Conservation (phyloP, 2,113 vertebrate genomes). For the Cavia porcellus region DNA sequence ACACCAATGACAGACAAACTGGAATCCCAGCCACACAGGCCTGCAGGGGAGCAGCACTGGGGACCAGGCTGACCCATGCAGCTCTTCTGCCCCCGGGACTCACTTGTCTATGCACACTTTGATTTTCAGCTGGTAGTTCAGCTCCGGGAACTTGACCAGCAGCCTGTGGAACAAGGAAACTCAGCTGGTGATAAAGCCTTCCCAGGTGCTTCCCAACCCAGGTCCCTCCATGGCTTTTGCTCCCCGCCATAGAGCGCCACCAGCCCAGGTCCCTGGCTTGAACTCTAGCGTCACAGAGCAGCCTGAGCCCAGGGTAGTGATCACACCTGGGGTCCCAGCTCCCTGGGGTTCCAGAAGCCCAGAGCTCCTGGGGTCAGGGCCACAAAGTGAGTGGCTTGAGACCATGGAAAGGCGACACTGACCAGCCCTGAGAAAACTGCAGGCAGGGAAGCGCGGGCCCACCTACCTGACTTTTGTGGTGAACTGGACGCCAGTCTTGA, state of each 20-base stretch:
- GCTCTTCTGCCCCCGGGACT: conserved; percentile 71
- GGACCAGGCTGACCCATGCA: too few species aligned
- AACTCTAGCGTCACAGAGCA: background rate
- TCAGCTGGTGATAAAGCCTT: background rate
- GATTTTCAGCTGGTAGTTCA: conserved; percentile 99
- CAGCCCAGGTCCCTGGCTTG: background rate
- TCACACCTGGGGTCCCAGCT: background rate
- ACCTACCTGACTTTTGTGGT: conserved; percentile 99
- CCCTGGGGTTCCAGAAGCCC: too few species aligned
- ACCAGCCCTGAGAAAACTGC: rapidly evolving
- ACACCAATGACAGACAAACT: background rate
- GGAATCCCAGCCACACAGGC: background rate
- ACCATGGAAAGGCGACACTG: background rate
- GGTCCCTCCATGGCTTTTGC: background rate
- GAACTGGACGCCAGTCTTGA: conserved; percentile 99
- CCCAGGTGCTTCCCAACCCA: background rate
- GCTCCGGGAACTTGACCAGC: conserved; percentile 98
- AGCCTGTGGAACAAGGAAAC: conserved; percentile 88
- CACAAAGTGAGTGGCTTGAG: too few species aligned
- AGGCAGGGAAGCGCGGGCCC: conserved; percentile 26
- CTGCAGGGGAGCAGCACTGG: background rate
- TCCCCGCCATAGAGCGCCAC: background rate
- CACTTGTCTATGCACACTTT: conserved; percentile 99
- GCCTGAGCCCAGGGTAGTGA: background rate
- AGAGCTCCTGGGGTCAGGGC: background rate